These are phyloP conservation scores for Synanthedon formicaeformis DNA, from an alignment of 2,888 invertebrate species.

Conservation along the genomic window DNA sequence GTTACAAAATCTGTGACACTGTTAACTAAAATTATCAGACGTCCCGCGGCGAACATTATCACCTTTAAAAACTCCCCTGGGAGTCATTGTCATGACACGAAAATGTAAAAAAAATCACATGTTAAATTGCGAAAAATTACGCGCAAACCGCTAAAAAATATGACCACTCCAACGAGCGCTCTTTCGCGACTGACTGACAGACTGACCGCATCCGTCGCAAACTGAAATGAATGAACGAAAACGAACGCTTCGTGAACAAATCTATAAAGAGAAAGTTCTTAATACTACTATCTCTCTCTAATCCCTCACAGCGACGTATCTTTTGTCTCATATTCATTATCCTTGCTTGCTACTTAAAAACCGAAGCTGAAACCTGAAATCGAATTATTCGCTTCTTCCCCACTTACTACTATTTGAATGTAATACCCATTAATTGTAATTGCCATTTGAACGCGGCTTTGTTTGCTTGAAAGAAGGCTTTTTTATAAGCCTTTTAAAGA, in stretches of 20 bases:
- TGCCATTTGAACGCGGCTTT: no score
- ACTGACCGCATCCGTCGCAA: no score
- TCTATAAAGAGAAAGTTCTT: slow-evolving; percentile 59
- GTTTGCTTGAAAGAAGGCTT: no score
- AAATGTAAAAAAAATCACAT: slow-evolving; percentile 8
- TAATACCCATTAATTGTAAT: no score
- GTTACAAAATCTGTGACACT: slow-evolving; percentile 5
- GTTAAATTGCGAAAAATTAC: slow-evolving; percentile 23
- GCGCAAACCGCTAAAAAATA: slow-evolving; percentile 5
- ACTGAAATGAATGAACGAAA: slow-evolving; percentile 17
- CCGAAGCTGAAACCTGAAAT: slow-evolving; percentile 29
- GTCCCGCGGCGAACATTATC: slow-evolving; percentile 1
- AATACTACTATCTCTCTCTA: slow-evolving; percentile 6
- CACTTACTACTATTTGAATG: slow-evolving; percentile 1
- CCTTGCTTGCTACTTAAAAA: slow-evolving; percentile 32
- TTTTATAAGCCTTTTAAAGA: no score
- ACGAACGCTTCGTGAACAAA: slow-evolving; percentile 47
- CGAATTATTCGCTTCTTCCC: slow-evolving; percentile 29
- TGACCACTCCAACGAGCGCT: slow-evolving; percentile 12
- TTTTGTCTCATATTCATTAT: slow-evolving; percentile 32
- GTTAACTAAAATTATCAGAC: not conserved
- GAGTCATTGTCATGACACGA: slow-evolving; percentile 4
- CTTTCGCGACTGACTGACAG: slow-evolving; percentile 13
- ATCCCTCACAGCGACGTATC: slow-evolving; percentile 6
- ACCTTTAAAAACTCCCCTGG: not conserved